Conservation (phyloP, 2,113 vertebrate genomes). For the Dasyurus viverrinus region DNA sequence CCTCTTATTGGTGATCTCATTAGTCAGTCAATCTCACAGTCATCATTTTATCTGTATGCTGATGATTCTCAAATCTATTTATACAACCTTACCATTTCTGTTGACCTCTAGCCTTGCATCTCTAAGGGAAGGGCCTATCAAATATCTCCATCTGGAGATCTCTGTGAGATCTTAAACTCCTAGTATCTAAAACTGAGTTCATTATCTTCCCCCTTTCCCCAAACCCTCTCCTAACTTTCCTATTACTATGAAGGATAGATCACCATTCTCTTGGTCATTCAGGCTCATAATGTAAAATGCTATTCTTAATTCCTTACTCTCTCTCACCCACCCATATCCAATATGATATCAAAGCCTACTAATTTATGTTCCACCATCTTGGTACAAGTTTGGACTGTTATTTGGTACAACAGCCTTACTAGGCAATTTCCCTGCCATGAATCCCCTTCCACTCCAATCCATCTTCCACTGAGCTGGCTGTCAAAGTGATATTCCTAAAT, state of each 20-base stretch:
- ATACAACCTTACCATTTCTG: background rate
- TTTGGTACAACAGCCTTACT: background rate
- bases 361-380: background rate
- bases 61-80: background rate
- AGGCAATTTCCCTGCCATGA: background rate
- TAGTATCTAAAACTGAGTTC: background rate
- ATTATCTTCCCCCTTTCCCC: background rate
- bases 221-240: background rate
- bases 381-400: background rate
- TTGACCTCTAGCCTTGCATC: background rate
- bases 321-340: background rate
- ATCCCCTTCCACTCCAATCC: background rate
- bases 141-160: background rate
- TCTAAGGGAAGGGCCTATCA: background rate
- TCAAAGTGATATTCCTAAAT: background rate
- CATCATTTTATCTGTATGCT: background rate
- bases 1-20: background rate
- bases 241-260: background rate
- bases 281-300: background rate
- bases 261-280: background rate
- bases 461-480: background rate
- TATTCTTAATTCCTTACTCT: background rate
- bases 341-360: background rate
- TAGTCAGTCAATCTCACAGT: background rate
- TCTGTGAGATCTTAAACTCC: background rate